Evolutionary conservation across 1,140 invertebrate species (phyloP).

Genomic region (Bombus pascuorum): DNA sequence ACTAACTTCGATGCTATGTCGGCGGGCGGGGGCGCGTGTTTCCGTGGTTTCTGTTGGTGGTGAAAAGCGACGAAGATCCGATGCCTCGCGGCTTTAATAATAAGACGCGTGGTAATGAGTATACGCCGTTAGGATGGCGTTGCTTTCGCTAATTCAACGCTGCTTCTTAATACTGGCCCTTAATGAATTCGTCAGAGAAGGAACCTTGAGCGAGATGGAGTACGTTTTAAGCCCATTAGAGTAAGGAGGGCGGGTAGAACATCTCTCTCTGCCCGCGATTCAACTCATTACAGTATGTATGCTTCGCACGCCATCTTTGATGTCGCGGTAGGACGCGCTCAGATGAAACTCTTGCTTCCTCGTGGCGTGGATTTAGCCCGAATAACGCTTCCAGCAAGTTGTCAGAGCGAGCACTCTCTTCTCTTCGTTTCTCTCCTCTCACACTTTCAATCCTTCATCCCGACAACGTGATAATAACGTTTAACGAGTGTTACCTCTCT

Average conservation of each 20-base stretch:
- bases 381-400: conserved; percentile 51
- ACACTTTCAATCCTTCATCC: conserved; percentile 27
- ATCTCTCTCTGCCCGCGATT: conserved; percentile 72
- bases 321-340: conserved; percentile 69
- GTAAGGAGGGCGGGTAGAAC: not conserved
- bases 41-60: conserved; percentile 13
- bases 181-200: conserved; percentile 76
- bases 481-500: conserved; percentile 48
- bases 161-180: conserved; percentile 66
- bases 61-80: conserved; percentile 58
- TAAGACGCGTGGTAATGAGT: conserved; percentile 70
- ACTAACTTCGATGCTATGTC: conserved; percentile 22
- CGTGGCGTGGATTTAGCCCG: conserved; percentile 52
- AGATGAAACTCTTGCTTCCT: conserved; percentile 73
- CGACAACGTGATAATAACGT: conserved; percentile 62
- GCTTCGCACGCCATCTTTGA: conserved; percentile 78
- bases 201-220: conserved; percentile 4
- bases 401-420: not conserved
- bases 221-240: not conserved
- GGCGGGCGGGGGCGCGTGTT: not conserved
- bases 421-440: not conserved
- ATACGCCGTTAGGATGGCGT: conserved; percentile 56
- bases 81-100: conserved; percentile 70
- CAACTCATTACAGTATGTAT: conserved; percentile 82
- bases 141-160: conserved; percentile 63